Evolutionary conservation across 2,888 invertebrate species (phyloP).

Genomic region (Brachypalpus laphriformis): DNA sequence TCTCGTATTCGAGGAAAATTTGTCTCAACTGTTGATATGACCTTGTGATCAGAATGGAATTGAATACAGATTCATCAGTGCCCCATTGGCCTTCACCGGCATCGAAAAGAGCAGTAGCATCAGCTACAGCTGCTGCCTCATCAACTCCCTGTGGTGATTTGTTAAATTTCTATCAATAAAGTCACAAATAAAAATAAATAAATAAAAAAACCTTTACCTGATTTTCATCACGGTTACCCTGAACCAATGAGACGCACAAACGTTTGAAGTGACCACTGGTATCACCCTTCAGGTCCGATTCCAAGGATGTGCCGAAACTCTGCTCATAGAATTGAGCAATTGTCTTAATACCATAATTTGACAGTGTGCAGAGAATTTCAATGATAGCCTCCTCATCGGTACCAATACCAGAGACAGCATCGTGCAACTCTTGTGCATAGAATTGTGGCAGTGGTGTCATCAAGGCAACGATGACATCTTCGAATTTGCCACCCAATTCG

Average conservation of each 20-base stretch:
- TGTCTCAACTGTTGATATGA: constrained; percentile 94
- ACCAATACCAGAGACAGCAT: constrained; percentile 93
- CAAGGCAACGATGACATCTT: constrained; percentile 94
- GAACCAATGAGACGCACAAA: constrained; percentile 92
- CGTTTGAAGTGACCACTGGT: constrained; percentile 98
- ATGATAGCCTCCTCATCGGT: constrained; percentile 96
- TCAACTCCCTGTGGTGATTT: constrained; percentile 91
- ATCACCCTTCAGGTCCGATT: constrained; percentile 94
- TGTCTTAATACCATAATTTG: constrained; percentile 94
- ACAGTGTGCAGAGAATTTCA: constrained; percentile 95
- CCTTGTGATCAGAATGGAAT: constrained; percentile 92
- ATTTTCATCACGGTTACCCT: constrained; percentile 95
- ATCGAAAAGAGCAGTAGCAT: constrained; percentile 90
- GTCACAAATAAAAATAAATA: too few relatives aligned
- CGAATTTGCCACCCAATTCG: constrained; percentile 94
- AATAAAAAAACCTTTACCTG: constrained; percentile 78
- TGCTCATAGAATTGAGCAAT: constrained; percentile 92
- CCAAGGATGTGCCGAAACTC: constrained; percentile 92
- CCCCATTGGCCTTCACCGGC: constrained; percentile 95
- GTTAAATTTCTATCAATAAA: background rate
- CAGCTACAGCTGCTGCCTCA: constrained; percentile 90
- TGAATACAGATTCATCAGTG: constrained; percentile 95
- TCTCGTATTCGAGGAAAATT: constrained; percentile 93
- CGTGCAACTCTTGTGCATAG: constrained; percentile 94
- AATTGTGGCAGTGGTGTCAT: constrained; percentile 95